Evolutionary conservation across 1,140 invertebrate genomes (phyloP).

Genomic region (Drosophila ogumai): DNA sequence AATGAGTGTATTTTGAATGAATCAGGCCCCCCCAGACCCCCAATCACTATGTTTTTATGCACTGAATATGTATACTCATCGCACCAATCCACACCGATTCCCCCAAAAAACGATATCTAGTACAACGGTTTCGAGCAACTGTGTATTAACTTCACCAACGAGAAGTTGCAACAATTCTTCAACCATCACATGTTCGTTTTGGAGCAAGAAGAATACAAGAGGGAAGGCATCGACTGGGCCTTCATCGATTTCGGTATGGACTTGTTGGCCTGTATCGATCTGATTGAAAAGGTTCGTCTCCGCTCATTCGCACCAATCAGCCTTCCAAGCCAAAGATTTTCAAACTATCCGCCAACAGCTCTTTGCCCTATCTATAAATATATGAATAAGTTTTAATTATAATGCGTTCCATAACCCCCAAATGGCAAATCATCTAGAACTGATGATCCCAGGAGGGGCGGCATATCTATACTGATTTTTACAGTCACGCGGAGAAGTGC

Average conservation of each 20-base stretch:
- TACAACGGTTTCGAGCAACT: constrained; percentile 99
- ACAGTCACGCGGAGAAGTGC: constrained; percentile 62
- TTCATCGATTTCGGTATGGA: constrained; percentile 99
- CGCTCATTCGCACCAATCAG: constrained; percentile 18
- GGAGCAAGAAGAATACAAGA: constrained; percentile 99
- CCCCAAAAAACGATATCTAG: constrained; percentile 85
- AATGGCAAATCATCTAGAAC: constrained; percentile 73
- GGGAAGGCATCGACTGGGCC: constrained; percentile 96
- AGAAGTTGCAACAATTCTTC: constrained; percentile 99
- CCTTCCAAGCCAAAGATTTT: constrained; percentile 42
- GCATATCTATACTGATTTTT: constrained; percentile 43
- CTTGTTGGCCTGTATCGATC: constrained; percentile 97
- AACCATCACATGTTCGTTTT: constrained; percentile 99
- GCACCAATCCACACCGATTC: constrained; percentile 39
- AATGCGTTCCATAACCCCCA: constrained; percentile 4
- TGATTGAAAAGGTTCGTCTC: constrained; percentile 96
- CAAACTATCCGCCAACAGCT: constrained; percentile 32
- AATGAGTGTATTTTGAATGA: constrained; percentile 45
- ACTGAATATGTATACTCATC: constrained; percentile 47
- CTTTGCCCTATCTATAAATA: constrained; percentile 45
- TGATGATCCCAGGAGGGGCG: constrained; percentile 67
- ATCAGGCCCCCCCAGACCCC: constrained; percentile 27
- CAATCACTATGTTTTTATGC: constrained; percentile 28
- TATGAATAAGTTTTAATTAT: constrained; percentile 22
- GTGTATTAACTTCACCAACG: constrained; percentile 99